These are phyloP conservation scores for Scomberomorus guttatus DNA, from an alignment of 2,797 vertebrate genomes.

Conservation along the genomic window DNA sequence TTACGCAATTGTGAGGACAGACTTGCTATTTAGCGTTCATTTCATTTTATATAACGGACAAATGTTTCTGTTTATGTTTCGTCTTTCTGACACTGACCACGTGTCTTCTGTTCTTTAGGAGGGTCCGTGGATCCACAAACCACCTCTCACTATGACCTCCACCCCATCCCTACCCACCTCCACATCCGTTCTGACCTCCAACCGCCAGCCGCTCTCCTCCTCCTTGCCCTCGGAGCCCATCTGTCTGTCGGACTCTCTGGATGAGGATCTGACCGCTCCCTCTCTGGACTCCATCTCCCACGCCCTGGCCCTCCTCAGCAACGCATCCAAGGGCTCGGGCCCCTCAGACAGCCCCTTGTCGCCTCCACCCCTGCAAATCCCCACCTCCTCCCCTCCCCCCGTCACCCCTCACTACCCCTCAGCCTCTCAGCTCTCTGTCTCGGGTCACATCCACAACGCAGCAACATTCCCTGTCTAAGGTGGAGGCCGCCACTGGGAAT, in stretches of 20 bases:
- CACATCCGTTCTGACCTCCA: constrained; percentile 41
- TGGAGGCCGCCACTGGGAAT: constrained; percentile 82
- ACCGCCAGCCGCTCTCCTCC: constrained; percentile 70
- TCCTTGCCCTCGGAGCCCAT: constrained; percentile 92
- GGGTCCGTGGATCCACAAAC: constrained; percentile 79
- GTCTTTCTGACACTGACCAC: no score
- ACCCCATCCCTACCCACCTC: constrained; percentile 46
- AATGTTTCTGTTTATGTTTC: no score
- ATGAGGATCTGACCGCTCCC: constrained; percentile 93
- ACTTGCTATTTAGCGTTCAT: neutral
- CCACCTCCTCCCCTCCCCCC: constrained; percentile 83
- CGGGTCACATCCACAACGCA: constrained; percentile 41
- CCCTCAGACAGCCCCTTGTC: constrained; percentile 85
- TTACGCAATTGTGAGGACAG: neutral
- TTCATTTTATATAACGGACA: neutral
- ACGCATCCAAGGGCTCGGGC: constrained; percentile 88
- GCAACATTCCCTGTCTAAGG: constrained; percentile 75
- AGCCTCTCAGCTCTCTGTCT: constrained; percentile 63
- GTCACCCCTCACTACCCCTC: constrained; percentile 79
- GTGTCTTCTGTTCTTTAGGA: constrained; percentile 72
- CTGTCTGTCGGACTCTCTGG: constrained; percentile 96
- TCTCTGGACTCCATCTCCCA: constrained; percentile 96
- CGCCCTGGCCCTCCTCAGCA: constrained; percentile 93
- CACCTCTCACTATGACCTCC: constrained; percentile 59
- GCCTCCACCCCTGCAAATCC: constrained; percentile 86